Percentiles rank a stretch among this genome's conserved stretches.
Evolutionary conservation across 2,888 invertebrate genomes (phyloP).

Genomic region (Aquatica leii): DNA sequence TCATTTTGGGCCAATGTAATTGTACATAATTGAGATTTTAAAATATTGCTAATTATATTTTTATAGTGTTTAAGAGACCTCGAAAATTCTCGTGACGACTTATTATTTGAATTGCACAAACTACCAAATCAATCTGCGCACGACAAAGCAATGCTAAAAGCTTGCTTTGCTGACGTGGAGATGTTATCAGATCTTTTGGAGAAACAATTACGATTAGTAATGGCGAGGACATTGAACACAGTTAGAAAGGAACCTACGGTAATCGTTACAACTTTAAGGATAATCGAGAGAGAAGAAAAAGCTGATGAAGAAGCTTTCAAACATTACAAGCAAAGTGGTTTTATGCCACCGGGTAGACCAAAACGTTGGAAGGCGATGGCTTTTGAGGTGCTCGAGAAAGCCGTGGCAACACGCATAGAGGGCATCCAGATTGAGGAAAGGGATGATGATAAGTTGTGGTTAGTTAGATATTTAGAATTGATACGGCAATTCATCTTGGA

Average conservation of each 20-base stretch:
- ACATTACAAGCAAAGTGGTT: slow-evolving; percentile 82
- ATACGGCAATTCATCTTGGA: slow-evolving; percentile 88
- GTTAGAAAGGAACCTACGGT: slow-evolving; percentile 94
- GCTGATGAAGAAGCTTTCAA: slow-evolving; percentile 86
- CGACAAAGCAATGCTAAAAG: slow-evolving; percentile 91
- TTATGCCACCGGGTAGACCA: slow-evolving; percentile 93
- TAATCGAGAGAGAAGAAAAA: slow-evolving; percentile 97
- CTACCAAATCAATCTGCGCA: slow-evolving; percentile 89
- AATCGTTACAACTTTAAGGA: slow-evolving; percentile 94
- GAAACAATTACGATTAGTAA: slow-evolving; percentile 89
- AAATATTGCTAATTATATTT: slow-evolving; percentile 12
- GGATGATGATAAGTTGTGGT: slow-evolving; percentile 92
- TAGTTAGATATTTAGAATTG: slow-evolving; percentile 89
- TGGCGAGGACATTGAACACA: slow-evolving; percentile 91
- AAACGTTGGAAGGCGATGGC: slow-evolving; percentile 90
- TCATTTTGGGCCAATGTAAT: no score
- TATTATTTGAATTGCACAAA: slow-evolving; percentile 93
- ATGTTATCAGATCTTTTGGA: slow-evolving; percentile 86
- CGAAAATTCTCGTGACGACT: slow-evolving; percentile 95
- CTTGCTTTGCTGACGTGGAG: slow-evolving; percentile 96
- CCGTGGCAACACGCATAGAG: slow-evolving; percentile 86
- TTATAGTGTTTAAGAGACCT: slow-evolving; percentile 87
- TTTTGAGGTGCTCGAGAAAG: slow-evolving; percentile 80
- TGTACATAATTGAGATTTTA: no score
- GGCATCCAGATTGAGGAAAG: slow-evolving; percentile 95